A percentile compares a stretch with the other conserved stretches of the same genome.
phyloP scores from a whole-genome alignment of 1,140 invertebrate species.

The Drosophila arizonae region DNA sequence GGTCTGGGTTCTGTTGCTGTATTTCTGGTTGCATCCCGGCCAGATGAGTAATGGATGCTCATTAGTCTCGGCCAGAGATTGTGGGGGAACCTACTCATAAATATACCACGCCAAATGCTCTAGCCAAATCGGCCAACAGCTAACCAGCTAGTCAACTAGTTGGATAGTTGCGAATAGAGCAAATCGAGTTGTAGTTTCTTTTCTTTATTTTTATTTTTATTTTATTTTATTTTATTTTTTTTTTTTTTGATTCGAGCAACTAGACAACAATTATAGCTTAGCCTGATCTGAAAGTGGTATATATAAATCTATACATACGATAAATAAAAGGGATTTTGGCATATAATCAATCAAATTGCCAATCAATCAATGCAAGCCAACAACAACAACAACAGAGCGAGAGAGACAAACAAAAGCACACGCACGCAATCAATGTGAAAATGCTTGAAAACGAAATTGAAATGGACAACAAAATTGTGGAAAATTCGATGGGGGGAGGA shows the following conservation, averaged over 20 bases:
- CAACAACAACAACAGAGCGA: conserved; percentile 38
- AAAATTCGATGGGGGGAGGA: not conserved
- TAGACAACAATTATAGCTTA: conserved; percentile 37
- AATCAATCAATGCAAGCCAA: conserved; percentile 70
- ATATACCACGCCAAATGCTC: conserved; percentile 8
- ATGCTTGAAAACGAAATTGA: conserved; percentile 57
- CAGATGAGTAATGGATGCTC: conserved; percentile 56
- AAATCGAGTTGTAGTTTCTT: conserved; percentile 1
- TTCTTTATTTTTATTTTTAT: no score
- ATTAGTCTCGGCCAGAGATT: conserved; percentile 50
- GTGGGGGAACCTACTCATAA: conserved; percentile 9
- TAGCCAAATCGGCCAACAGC: not conserved
- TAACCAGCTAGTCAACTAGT: not conserved
- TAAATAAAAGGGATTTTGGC: conserved; percentile 55
- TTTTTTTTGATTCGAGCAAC: not conserved
- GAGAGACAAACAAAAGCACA: conserved; percentile 38
- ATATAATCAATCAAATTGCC: conserved; percentile 77
- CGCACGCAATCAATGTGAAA: conserved; percentile 50
- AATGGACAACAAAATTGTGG: conserved; percentile 57
- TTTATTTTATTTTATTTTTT: no score
- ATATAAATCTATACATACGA: conserved; percentile 5
- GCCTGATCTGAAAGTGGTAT: not conserved
- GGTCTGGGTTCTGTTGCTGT: not conserved
- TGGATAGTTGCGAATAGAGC: not conserved
- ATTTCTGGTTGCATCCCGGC: conserved; percentile 13